A percentile compares a stretch with the other conserved stretches of the same genome.
These are phyloP conservation scores for Lycophotia porphyrea DNA, from an alignment of 2,888 invertebrate species.

Conservation along the genomic window DNA sequence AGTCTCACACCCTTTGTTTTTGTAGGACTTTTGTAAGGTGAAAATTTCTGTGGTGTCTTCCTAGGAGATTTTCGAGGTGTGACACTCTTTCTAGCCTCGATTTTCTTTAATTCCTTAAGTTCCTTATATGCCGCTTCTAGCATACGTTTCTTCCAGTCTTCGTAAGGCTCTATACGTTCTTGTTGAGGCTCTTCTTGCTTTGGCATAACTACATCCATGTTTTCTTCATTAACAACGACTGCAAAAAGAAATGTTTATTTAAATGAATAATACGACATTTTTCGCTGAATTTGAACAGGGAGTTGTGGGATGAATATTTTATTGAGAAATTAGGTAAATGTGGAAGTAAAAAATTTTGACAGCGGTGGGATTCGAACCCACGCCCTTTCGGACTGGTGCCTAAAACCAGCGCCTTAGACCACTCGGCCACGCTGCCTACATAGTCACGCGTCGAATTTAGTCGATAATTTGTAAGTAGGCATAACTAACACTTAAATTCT, in stretches of 20 bases:
- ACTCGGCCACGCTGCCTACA: conserved; percentile 92
- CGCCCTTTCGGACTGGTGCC: conserved; percentile 93
- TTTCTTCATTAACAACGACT: conserved; percentile 72
- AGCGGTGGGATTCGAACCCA: conserved; percentile 93
- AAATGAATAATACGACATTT: not conserved
- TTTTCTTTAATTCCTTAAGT: conserved; percentile 70
- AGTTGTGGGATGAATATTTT: not conserved
- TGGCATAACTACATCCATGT: conserved; percentile 75
- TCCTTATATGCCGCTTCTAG: conserved; percentile 86
- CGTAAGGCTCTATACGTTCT: conserved; percentile 89
- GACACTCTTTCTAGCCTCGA: conserved; percentile 56
- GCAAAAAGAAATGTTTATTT: conserved; percentile 41
- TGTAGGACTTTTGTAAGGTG: conserved; percentile 79
- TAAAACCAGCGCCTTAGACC: conserved; percentile 93
- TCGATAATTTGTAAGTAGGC: not conserved
- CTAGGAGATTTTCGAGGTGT: conserved; percentile 80
- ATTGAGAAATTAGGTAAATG: not conserved
- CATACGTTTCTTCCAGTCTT: conserved; percentile 91
- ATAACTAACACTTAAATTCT: not conserved
- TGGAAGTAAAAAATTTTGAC: conserved; percentile 80
- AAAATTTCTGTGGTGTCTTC: conserved; percentile 80
- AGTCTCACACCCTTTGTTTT: conserved; percentile 78
- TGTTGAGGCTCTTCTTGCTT: conserved; percentile 66
- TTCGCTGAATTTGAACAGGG: fast-evolving
- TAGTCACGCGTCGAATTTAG: fast-evolving